phyloP scores from a whole-genome alignment of 23 tunicate species.

The Ascidia mentula region DNA sequence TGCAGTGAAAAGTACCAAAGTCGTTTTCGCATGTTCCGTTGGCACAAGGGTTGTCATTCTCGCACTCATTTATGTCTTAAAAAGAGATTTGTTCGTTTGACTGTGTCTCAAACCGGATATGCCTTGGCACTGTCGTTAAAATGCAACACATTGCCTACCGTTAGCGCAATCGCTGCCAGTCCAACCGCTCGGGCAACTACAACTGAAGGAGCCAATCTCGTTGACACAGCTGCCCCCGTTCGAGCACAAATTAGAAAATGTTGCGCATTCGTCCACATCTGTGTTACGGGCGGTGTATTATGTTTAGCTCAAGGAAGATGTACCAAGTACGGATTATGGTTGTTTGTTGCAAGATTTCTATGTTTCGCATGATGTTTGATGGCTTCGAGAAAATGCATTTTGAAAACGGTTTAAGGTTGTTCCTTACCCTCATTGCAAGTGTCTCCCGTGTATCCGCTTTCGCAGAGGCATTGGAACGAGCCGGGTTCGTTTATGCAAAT shows the following conservation, averaged over 20 bases:
- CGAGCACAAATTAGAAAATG: not conserved
- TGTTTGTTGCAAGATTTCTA: too few species aligned
- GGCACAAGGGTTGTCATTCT: not conserved
- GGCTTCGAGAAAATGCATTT: too few species aligned
- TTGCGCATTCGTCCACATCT: slow-evolving; percentile 5
- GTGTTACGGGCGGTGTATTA: too few species aligned
- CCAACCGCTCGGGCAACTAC: not conserved
- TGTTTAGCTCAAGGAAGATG: too few species aligned
- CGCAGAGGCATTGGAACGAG: not conserved
- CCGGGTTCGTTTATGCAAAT: slow-evolving; percentile 26
- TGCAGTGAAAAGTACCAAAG: slow-evolving; percentile 7
- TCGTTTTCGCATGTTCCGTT: not conserved
- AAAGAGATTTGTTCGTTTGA: too few species aligned
- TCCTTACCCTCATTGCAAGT: slow-evolving; percentile 15
- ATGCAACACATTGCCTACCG: not conserved
- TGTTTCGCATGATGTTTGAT: too few species aligned
- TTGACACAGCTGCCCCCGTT: not conserved
- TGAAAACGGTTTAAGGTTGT: too few species aligned
- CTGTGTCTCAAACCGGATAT: not conserved
- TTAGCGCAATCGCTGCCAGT: not conserved
- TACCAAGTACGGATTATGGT: too few species aligned
- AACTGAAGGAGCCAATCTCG: not conserved
- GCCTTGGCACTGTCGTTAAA: too few species aligned
- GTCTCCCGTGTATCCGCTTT: not conserved
- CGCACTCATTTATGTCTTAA: slow-evolving; percentile 24